Percentiles rank a stretch among this genome's conserved stretches.
Evolutionary conservation across 2,113 vertebrate genomes (phyloP).

Genomic region (Oryctolagus cuniculus): mOryCun1.1 NC_091432.1:126010501-126011000

Average conservation of each 20-base stretch:
- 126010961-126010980: neutral
- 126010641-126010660: too few relatives aligned
- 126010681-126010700: neutral
- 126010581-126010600: too few relatives aligned
- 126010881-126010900: neutral
- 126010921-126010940: neutral
- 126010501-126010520: too few relatives aligned
- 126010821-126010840: neutral
- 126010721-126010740: neutral
- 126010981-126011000: neutral
- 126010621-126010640: too few relatives aligned
- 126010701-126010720: neutral
- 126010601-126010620: too few relatives aligned
- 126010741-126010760: neutral
- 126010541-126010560: too few relatives aligned
- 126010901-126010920: neutral
- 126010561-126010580: too few relatives aligned
- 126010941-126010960: accelerated
- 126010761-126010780: neutral
- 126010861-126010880: neutral
- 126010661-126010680: too few relatives aligned
- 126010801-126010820: neutral
- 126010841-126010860: neutral
- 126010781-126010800: neutral
- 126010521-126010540: too few relatives aligned